Conservation (phyloP, 2,888 invertebrate genomes). For the Sialis fuliginosa region DNA sequence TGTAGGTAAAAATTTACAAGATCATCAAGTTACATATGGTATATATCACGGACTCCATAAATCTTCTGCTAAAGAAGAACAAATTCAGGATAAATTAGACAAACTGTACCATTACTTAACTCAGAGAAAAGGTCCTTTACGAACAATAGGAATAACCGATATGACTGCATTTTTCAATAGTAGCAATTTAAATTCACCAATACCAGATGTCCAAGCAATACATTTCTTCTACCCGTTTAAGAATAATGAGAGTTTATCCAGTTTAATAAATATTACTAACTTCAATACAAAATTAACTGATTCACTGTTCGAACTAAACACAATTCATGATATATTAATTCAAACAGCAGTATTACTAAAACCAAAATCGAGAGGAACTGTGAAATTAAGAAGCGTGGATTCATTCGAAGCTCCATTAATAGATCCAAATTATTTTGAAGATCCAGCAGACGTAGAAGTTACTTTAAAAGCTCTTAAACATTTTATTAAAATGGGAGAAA, state of each 20-base stretch:
- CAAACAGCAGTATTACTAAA: conserved; percentile 11
- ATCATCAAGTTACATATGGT: conserved; percentile 24
- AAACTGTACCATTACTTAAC: conserved; percentile 28
- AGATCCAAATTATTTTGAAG: conserved; percentile 13
- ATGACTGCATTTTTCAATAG: conserved; percentile 33
- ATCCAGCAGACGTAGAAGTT: conserved; percentile 34
- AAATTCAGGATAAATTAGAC: conserved; percentile 9
- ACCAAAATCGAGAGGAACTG: conserved; percentile 15
- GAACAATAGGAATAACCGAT: conserved; percentile 25
- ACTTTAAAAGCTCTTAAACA: conserved; percentile 36
- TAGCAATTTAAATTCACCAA: conserved; percentile 20
- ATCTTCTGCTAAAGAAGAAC: not conserved
- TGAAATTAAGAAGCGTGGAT: conserved; percentile 14
- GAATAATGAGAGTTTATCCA: conserved; percentile 15
- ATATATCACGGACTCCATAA: too few species aligned
- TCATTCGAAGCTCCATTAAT: conserved; percentile 17
- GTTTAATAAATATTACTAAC: conserved; percentile 17
- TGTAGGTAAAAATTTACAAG: conserved; percentile 37
- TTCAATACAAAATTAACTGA: conserved; percentile 14
- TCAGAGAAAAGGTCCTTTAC: conserved; percentile 25
- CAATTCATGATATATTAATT: conserved; percentile 6
- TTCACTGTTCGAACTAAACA: conserved; percentile 8
- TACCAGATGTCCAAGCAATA: conserved; percentile 34
- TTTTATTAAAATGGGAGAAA: conserved; percentile 16
- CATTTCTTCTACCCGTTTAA: conserved; percentile 20